Conservation (phyloP, 2,113 vertebrate genomes). For the Poecilia latipinna region DNA sequence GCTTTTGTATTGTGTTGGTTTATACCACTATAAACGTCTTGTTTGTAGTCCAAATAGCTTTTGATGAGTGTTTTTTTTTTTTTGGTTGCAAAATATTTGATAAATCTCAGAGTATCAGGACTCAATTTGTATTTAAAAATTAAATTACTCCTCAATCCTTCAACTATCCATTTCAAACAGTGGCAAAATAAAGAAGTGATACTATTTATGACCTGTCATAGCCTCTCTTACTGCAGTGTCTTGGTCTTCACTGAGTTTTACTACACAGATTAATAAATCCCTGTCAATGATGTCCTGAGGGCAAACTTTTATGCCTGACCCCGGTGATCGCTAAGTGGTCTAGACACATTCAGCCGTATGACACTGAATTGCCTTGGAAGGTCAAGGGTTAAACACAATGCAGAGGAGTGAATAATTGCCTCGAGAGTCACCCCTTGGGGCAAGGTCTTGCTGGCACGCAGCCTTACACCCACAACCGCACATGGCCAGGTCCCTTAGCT, state of each 20-base stretch:
- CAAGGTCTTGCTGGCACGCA: conserved; percentile 36
- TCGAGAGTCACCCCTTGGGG: conserved; percentile 61
- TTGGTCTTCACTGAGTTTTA: conserved; percentile 1
- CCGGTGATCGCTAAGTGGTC: conserved; percentile 59
- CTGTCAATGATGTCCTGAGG: conserved; percentile 48
- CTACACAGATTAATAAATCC: conserved; percentile 29
- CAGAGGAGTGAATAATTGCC: conserved; percentile 65
- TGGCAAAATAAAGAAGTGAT: conserved; percentile 1
- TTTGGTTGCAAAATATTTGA: conserved; percentile 4
- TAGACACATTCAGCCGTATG: conserved; percentile 68
- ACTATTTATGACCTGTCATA: neutral
- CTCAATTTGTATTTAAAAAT: conserved; percentile 2
- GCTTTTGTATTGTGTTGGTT: neutral
- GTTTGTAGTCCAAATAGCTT: conserved; percentile 15
- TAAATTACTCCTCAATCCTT: neutral
- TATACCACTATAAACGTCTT: neutral
- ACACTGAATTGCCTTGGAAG: conserved; percentile 55
- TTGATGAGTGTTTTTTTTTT: conserved; percentile 30
- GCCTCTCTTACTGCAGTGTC: neutral
- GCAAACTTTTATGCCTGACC: conserved; percentile 23
- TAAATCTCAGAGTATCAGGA: neutral
- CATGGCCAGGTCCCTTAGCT: conserved; percentile 43
- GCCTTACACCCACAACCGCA: conserved; percentile 15
- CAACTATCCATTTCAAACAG: neutral
- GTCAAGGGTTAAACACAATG: conserved; percentile 76